Evolutionary conservation across 2,113 vertebrate species (phyloP).

Genomic region (Panurus biarmicus): DNA sequence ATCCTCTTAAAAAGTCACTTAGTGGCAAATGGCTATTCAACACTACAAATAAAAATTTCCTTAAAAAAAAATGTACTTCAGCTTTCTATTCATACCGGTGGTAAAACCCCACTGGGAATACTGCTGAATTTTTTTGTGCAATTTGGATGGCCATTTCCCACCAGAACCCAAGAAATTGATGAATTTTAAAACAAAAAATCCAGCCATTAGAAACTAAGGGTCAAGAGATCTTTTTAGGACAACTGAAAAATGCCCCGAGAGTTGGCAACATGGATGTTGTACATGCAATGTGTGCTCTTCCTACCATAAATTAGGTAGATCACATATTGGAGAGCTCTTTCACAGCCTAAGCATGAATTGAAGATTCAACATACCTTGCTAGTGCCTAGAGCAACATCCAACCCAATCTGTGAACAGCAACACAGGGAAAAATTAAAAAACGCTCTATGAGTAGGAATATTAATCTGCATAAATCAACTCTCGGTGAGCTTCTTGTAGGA

Average conservation of each 20-base stretch:
- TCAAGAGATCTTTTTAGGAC: background rate
- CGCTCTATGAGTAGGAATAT: background rate
- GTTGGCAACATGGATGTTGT: background rate
- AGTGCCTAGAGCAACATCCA: background rate
- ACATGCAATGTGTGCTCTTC: background rate
- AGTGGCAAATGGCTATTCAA: conserved; percentile 19
- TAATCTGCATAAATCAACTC: background rate
- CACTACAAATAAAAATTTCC: conserved; percentile 9
- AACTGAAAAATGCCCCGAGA: background rate
- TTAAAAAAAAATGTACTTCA: background rate
- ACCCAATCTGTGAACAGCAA: background rate
- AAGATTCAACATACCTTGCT: background rate
- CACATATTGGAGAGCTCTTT: background rate
- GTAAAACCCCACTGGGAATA: background rate
- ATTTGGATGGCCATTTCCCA: background rate
- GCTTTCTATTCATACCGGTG: background rate
- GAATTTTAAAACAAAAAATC: background rate
- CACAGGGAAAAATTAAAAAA: background rate
- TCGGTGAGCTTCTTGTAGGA: background rate
- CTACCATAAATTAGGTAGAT: background rate
- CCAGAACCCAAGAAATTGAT: background rate
- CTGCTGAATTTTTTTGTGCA: background rate
- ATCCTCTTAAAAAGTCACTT: conserved; percentile 55
- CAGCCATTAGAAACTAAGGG: background rate
- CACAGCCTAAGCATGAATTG: rapidly evolving